Conservation (phyloP, 2,113 vertebrate species). For the Eolophus roseicapilla region DNA sequence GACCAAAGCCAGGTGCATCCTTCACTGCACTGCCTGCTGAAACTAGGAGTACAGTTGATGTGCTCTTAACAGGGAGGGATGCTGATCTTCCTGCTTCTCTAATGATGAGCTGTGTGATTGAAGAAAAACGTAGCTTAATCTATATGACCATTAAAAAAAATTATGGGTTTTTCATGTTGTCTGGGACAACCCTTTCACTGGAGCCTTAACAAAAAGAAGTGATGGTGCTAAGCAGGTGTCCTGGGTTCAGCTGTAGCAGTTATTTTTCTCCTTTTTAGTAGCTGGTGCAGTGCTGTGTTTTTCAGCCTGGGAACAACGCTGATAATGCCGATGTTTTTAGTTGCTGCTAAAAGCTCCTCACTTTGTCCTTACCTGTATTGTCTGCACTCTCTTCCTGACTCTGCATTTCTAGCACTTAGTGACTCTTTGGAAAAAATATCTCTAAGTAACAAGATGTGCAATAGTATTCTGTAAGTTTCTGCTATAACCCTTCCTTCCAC, state of each 20-base stretch:
- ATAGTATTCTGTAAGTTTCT: not conserved
- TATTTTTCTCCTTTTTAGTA: not conserved
- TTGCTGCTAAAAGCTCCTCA: not conserved
- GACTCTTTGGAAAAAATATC: not conserved
- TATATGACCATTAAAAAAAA: not conserved
- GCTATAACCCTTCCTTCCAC: not conserved
- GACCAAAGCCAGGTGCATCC: not conserved
- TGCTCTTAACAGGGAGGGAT: not conserved
- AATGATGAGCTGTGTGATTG: not conserved
- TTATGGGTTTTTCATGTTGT: not conserved
- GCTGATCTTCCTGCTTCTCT: not conserved
- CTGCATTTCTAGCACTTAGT: not conserved
- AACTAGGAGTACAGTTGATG: not conserved
- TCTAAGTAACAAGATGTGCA: not conserved
- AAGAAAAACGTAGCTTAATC: not conserved
- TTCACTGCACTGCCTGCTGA: not conserved
- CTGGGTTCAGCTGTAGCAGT: not conserved
- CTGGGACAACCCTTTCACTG: not conserved
- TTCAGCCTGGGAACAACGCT: not conserved
- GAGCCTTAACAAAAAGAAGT: not conserved
- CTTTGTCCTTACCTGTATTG: not conserved
- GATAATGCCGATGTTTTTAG: not conserved
- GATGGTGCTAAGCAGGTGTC: not conserved
- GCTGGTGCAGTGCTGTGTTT: not conserved
- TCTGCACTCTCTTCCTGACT: not conserved